A percentile compares a stretch with the other conserved stretches of the same genome.
These are phyloP conservation scores for Megaceryle alcyon DNA, from an alignment of 2,797 vertebrate genomes.

Conservation along the genomic window DNA sequence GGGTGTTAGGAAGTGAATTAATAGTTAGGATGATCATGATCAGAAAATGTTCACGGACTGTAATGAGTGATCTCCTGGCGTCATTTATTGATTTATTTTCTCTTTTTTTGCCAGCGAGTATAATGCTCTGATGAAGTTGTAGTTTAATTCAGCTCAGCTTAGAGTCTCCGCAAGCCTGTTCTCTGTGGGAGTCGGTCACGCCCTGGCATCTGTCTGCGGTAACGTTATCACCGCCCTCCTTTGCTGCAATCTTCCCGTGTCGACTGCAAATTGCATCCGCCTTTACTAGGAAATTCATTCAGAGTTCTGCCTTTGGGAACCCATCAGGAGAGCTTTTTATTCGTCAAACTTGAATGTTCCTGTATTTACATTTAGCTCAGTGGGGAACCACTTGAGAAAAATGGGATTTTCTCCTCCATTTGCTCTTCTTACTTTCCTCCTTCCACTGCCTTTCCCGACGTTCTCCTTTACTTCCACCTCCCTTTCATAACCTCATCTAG, in stretches of 20 bases:
- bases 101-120: neutral
- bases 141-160: neutral
- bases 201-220: neutral
- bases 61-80: neutral
- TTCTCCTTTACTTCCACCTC: constrained; percentile 1
- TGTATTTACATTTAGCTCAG: constrained; percentile 1
- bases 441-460: neutral
- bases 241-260: neutral
- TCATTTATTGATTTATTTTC: neutral
- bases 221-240: neutral
- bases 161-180: neutral
- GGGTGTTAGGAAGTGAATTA: no score
- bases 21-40: neutral
- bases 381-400: constrained; percentile 30
- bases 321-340: constrained; percentile 32
- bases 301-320: constrained; percentile 10
- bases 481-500: constrained; percentile 13
- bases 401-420: constrained; percentile 5
- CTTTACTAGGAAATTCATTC: constrained; percentile 43
- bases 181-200: neutral
- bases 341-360: constrained; percentile 19
- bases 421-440: constrained; percentile 23
- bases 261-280: neutral
- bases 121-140: neutral
- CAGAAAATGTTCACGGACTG: neutral